Percentiles rank a stretch among this genome's conserved stretches.
These are phyloP conservation scores for Triplophysa yarkandensis DNA, from an alignment of 2,797 vertebrate genomes.

Conservation along the genomic window DNA sequence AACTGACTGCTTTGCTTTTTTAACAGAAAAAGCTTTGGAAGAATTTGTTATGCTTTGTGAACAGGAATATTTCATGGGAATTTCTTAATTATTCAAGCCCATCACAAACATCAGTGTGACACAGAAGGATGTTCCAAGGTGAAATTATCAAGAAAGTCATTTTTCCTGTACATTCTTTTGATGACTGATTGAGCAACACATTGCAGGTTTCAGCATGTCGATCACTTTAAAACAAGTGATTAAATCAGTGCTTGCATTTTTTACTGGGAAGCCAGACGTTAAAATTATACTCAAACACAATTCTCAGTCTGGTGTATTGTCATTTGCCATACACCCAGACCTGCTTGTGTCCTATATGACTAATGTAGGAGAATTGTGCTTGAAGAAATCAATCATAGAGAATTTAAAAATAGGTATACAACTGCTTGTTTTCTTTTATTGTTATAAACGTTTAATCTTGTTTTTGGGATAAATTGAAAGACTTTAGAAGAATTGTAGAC, in stretches of 20 bases:
- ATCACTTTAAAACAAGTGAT: background rate
- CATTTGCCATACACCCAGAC: background rate
- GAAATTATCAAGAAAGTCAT: conserved; percentile 10
- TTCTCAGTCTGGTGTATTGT: background rate
- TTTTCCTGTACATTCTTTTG: background rate
- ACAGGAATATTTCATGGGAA: conserved; percentile 1
- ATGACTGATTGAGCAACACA: conserved; percentile 1
- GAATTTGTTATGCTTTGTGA: background rate
- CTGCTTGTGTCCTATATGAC: too few species aligned
- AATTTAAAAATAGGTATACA: too few species aligned
- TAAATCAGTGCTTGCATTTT: background rate
- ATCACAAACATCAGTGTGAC: conserved; percentile 15
- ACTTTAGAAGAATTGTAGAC: too few species aligned
- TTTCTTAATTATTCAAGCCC: conserved; percentile 32
- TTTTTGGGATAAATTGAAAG: too few species aligned
- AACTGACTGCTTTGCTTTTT: background rate
- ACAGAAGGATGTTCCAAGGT: conserved; percentile 41
- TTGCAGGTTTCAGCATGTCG: background rate
- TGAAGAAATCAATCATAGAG: too few species aligned
- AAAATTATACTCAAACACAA: background rate
- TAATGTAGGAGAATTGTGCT: too few species aligned
- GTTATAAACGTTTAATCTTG: too few species aligned
- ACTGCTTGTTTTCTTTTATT: too few species aligned
- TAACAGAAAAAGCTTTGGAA: conserved; percentile 10
- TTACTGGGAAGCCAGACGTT: background rate